Evolutionary conservation across 2,888 invertebrate genomes (phyloP), one percentile per base, ranked within the genome.

Genomic region (Chymomyza amoena): DNA sequence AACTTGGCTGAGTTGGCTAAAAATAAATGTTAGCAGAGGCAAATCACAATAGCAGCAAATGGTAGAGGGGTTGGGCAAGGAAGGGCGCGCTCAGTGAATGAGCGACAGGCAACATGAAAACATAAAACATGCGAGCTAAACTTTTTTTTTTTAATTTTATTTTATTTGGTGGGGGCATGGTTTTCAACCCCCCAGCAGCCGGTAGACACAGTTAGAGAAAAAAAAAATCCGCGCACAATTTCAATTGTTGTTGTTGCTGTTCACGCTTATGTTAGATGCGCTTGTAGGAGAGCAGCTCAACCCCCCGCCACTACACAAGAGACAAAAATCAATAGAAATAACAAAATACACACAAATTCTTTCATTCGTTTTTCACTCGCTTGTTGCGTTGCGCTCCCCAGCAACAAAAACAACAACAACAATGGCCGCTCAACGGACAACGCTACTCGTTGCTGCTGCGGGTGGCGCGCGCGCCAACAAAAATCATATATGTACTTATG

Each of bases 281-380:
- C 6, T 56, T n/a, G 57, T 57, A 15, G 52, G 6, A 15, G 18
- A 5, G 3, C 28, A 7, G 3, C 20, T 7, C 36, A 51, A 50
- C 70, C 71, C n/a, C 64, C 68, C 70, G 56, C 45, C 64, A 63
- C 45, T 59, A 65, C 45, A 56, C 65, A 70, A 72, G 60, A 66
- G 71, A 80, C 79, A 84, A 89, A 89, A 90, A 90, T 90, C 90
- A 90, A 90, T 90, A 90, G 75, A 81, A 89, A 89, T 79, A 90
- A 84, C 86, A 89, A 89, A 89, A 87, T 89, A 84, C 81, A 89
- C 77, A 88, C 79, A 54, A 67, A 18, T 59, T 64, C 65, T 75
- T 61, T 69, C 59, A 45, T 45, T 54, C 70, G 65, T 73, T 73
- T 75, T 63, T 62, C 61, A 63, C 63, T 54, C 32, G 50, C 16